Base-by-base conservation (phyloP, 2,888 invertebrate species). In the Melikaiella ostensackeni region DNA sequence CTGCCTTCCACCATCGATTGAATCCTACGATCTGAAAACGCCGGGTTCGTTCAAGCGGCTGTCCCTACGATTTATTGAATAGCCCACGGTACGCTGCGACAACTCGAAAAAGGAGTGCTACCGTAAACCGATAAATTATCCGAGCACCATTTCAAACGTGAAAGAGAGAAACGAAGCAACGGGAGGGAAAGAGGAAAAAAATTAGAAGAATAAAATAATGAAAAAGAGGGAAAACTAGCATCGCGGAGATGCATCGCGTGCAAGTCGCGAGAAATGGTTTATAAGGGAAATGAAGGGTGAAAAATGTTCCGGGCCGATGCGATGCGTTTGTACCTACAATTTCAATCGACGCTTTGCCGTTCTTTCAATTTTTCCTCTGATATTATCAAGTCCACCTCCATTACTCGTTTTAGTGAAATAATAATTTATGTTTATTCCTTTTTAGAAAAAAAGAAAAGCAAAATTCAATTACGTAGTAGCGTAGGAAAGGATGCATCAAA, bases 11-110 rank as follows among this genome's bases (percentile, higher is more conserved):
- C 42, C 50, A 46, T 79, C 79, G 73, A 59, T 75, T 79, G 78
- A 78, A 79, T 75, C 78, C 21, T 50, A 21, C 46, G 57, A 77
- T 79, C 77, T 64, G 75, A 80, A 73, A 46, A 74, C 62, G 62
- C 73, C 74, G 75, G 75, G 79, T 80, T 80, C 77, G 80, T 75
- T 79, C 74, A 73, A 73, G 79, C 73, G 74, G 73, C 74, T 75
- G 63, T 74, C 64, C 13, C 62, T 62, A 19, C 62, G 79, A 80
- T 80, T 80, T 80, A 80, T 80, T 79, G 79, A 73, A 75, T 46
- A 61, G 21, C 30, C 74, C 57, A 50, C 57, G 63, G 63, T 75
- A 73, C 75, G 63, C 35, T 57, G 73, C 75, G 75, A 79, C 78
- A 50, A 73, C 21, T 42, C 13, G 57, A 59, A 66, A 38, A 35